Evolutionary conservation across 2,113 vertebrate species (phyloP), one percentile per base, ranked within the genome.

Genomic region (Malurus melanocephalus): DNA sequence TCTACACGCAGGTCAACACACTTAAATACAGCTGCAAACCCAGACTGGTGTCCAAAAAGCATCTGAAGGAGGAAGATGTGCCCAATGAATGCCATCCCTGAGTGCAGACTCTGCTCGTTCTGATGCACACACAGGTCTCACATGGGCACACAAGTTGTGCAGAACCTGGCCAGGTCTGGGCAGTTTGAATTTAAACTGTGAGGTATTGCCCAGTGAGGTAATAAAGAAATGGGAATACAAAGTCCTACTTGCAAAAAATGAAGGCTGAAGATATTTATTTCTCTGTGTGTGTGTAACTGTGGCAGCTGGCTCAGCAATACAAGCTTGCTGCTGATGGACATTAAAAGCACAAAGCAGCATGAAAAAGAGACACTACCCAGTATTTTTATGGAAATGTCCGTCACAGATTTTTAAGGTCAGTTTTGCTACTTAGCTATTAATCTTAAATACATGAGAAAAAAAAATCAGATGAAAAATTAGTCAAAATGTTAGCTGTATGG

Each of bases 61-160:
- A 45, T 24, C 33, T 16, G 14, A 68, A 87, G 45, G 17, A 49
- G 15, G 20, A n/a, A n/a, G n/a, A 26, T 26, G 23, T 1, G 6
- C 19, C 12, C 15, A 15, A 9, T 9, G 60, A 74, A 38, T 55
- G 32, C 6, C 52, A 17, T 19, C 62, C 56, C 51, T 1, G 66
- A 69, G 74, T 20, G 32, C 24, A 77, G 45, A 11, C 45, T 40
- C 73, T 28, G 5, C 11, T 48, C 32, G 8, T 15, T 73, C 52
- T 62, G 66, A 73, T 22, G 19, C 73, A 40, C 0, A 0, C 7
- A 33, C 8, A 1, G 2, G 51, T n/a, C 11, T 49, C 61, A 19
- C 0, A 0, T 9, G 11, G 0, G 2, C 15, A 40, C 19, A 40
- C 1, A 6, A 38, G 18, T 71, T 83, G n/a, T 7, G 26, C 7